Conservation (phyloP, 2,797 vertebrate genomes). For the Darevskia mixta region DNA sequence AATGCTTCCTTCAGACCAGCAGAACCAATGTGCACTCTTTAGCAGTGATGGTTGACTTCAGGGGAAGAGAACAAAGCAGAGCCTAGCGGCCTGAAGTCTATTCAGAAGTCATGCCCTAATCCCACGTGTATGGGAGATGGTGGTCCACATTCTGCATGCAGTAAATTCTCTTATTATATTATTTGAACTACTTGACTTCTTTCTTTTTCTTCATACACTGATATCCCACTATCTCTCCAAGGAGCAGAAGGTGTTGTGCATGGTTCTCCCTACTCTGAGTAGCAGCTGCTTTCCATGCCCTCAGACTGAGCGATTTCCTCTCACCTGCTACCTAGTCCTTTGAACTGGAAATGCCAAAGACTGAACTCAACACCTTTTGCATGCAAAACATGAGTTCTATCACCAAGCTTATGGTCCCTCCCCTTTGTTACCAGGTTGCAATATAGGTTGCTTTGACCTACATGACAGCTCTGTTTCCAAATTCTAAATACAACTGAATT, state of each 20-base stretch:
- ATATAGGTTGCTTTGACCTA: background rate
- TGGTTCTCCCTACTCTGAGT: background rate
- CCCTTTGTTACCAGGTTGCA: background rate
- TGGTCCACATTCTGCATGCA: background rate
- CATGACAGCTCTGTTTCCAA: background rate
- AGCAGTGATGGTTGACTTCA: conserved; percentile 73
- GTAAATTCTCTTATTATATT: background rate
- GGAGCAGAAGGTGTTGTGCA: too few species aligned
- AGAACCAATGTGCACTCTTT: conserved; percentile 71
- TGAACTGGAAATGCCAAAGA: background rate
- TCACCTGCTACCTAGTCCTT: background rate
- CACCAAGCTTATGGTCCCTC: background rate
- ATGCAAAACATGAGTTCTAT: background rate
- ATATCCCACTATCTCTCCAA: too few species aligned
- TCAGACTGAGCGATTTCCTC: background rate
- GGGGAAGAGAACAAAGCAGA: conserved; percentile 55
- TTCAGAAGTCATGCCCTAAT: background rate
- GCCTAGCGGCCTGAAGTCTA: background rate
- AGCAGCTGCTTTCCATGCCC: background rate
- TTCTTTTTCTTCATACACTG: too few species aligned
- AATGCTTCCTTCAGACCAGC: conserved; percentile 80
- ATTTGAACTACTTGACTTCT: background rate
- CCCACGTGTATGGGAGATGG: background rate
- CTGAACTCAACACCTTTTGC: background rate
- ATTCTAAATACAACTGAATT: background rate